Evolutionary conservation across 2,113 vertebrate species (phyloP).

Genomic region (Tragulus kanchil): DNA sequence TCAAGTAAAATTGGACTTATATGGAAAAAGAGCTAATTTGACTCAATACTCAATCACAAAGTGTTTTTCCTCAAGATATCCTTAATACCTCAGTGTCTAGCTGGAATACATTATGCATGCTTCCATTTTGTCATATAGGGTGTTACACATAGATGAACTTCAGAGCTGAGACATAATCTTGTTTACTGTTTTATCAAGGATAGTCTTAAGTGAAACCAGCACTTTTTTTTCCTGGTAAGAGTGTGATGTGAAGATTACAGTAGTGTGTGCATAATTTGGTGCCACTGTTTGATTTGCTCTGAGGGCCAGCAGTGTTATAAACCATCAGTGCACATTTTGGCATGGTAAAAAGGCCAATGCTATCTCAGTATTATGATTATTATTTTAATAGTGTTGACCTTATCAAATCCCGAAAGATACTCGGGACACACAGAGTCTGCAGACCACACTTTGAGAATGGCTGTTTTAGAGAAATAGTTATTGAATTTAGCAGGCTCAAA

Average conservation of each 20-base stretch:
- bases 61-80: background rate
- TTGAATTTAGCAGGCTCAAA: background rate
- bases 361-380: background rate
- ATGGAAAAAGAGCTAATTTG: background rate
- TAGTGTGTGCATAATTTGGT: background rate
- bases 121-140: background rate
- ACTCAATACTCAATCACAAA: background rate
- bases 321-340: background rate
- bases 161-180: background rate
- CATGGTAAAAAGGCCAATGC: background rate
- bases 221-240: background rate
- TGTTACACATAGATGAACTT: background rate
- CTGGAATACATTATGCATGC: background rate
- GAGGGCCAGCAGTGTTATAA: background rate
- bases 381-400: background rate
- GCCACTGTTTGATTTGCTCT: background rate
- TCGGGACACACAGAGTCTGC: background rate
- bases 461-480: background rate
- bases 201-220: background rate
- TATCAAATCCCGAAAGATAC: background rate
- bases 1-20: slow-evolving; percentile 30
- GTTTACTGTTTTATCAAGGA: background rate
- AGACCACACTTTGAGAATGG: background rate
- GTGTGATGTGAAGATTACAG: background rate
- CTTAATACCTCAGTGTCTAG: background rate